A percentile compares a stretch with the other conserved stretches of the same genome.
These are phyloP conservation scores for Molothrus ater DNA, from an alignment of 2,797 vertebrate species.

Conservation along the genomic window DNA sequence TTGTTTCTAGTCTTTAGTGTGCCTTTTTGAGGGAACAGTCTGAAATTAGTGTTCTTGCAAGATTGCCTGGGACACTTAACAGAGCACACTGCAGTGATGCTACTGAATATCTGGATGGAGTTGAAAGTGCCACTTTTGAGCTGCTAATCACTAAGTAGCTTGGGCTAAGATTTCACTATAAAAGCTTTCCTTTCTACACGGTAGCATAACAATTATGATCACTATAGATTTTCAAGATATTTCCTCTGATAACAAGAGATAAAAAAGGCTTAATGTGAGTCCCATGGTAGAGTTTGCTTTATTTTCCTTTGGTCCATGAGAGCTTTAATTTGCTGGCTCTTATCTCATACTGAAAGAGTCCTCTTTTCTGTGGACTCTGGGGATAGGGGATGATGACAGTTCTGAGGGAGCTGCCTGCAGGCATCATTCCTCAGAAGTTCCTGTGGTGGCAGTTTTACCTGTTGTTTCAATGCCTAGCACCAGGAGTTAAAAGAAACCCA, in stretches of 20 bases:
- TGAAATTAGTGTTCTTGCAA: not conserved
- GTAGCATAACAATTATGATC: not conserved
- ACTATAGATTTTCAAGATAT: not conserved
- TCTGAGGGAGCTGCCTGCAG: conserved; percentile 16
- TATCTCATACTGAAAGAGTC: not conserved
- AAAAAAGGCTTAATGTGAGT: not conserved
- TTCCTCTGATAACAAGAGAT: not conserved
- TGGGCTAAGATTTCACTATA: not conserved
- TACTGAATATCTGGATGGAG: not conserved
- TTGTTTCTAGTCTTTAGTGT: not conserved
- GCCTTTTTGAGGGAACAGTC: not conserved
- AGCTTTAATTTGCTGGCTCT: conserved; percentile 54
- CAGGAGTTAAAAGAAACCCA: conserved; percentile 21
- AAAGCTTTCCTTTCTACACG: not conserved
- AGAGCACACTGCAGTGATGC: not conserved
- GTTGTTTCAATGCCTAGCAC: conserved; percentile 12
- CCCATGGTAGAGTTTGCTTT: conserved; percentile 1
- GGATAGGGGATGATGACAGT: not conserved
- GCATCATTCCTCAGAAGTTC: conserved; percentile 31
- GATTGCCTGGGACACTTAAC: not conserved
- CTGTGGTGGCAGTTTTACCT: not conserved
- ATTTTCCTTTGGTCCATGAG: conserved; percentile 16
- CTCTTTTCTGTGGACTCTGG: not conserved
- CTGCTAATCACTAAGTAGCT: not conserved
- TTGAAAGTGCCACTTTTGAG: not conserved